Percentiles rank a stretch among this genome's conserved stretches.
Evolutionary conservation across 2,888 invertebrate genomes (phyloP).

Genomic region (Encarsia formosa): DNA sequence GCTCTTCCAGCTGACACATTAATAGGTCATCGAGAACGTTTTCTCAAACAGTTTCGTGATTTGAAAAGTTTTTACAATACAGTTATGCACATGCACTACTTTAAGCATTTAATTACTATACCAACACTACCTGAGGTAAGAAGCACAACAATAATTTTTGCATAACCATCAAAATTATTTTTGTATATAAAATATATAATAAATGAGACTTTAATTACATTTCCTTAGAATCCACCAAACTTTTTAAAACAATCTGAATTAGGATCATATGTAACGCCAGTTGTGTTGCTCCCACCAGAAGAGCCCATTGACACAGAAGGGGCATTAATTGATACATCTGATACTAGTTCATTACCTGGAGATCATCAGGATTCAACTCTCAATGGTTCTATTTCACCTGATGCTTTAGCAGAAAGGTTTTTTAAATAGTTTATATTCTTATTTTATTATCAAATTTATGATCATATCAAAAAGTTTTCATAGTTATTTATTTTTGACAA

Average conservation of each 20-base stretch:
- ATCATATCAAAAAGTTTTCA: too few relatives aligned
- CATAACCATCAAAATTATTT: conserved; percentile 2
- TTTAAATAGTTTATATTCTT: conserved; percentile 1
- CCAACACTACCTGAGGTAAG: conserved; percentile 83
- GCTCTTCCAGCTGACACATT: conserved; percentile 86
- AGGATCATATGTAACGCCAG: conserved; percentile 89
- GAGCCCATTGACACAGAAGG: conserved; percentile 58
- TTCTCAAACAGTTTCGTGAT: conserved; percentile 82
- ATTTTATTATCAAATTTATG: too few relatives aligned
- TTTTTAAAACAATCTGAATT: conserved; percentile 90
- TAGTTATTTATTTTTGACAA: too few relatives aligned
- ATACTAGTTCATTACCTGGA: conserved; percentile 52
- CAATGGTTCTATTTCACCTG: conserved; percentile 55
- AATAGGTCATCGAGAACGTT: conserved; percentile 83
- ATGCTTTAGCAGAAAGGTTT: conserved; percentile 52
- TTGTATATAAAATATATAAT: conserved; percentile 1
- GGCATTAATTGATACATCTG: conserved; percentile 67
- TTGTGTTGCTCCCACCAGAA: conserved; percentile 77
- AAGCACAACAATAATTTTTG: conserved; percentile 17
- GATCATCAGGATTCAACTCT: conserved; percentile 43
- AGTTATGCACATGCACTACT: conserved; percentile 93
- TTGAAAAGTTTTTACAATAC: conserved; percentile 90
- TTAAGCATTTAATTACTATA: conserved; percentile 89
- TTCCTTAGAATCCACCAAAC: conserved; percentile 77
- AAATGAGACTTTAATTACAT: conserved; percentile 17